Evolutionary conservation across 30 jellyfish, hydroid and myxozoan species (phyloP).

Genomic region (Sanderia malayensis): DNA sequence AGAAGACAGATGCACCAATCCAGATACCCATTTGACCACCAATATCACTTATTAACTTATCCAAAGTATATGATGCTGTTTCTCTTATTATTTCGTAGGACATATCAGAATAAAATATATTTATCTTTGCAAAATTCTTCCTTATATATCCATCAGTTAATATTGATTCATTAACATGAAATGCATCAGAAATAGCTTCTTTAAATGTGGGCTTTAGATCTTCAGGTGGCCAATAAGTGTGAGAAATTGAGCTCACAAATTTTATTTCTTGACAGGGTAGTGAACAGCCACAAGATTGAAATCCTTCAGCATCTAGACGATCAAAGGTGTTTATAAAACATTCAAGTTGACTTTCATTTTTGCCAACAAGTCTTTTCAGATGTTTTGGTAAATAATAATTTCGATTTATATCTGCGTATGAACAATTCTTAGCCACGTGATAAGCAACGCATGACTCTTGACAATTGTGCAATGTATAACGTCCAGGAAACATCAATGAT

Average conservation of each 20-base stretch:
- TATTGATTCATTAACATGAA: conserved; percentile 10
- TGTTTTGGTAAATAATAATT: conserved; percentile 27
- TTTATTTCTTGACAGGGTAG: conserved; percentile 48
- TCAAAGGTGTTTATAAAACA: conserved; percentile 7
- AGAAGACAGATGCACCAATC: conserved; percentile 64
- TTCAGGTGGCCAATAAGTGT: conserved; percentile 62
- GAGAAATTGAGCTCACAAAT: conserved; percentile 18
- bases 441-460: conserved; percentile 36
- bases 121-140: conserved; percentile 25
- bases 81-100: conserved; percentile 16
- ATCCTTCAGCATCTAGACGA: conserved; percentile 3
- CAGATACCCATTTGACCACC: conserved; percentile 74
- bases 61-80: conserved; percentile 11
- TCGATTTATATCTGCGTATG: background rate
- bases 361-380: background rate
- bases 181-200: conserved; percentile 23
- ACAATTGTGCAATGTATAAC: conserved; percentile 34
- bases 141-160: conserved; percentile 46
- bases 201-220: conserved; percentile 25
- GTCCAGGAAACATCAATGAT: conserved; percentile 28
- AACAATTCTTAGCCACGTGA: conserved; percentile 10
- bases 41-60: conserved; percentile 23
- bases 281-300: conserved; percentile 28
- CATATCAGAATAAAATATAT: conserved; percentile 24
- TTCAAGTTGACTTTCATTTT: background rate